Conservation (phyloP, 2,888 invertebrate genomes). For the Dolomedes plantarius region DNA sequence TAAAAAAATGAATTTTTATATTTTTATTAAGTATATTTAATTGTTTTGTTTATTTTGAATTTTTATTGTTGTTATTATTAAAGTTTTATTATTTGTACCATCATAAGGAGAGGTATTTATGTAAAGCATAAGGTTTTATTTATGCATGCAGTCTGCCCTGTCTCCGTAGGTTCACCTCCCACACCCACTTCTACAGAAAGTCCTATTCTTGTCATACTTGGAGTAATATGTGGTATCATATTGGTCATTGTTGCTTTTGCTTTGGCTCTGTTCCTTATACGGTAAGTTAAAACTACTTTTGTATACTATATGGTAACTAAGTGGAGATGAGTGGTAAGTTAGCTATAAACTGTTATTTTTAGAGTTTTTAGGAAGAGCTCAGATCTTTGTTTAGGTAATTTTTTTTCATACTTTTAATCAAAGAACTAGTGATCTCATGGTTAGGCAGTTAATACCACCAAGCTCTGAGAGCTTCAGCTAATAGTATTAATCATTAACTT, state of each 20-base stretch:
- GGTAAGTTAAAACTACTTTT: constrained; percentile 78
- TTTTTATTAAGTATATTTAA: no score
- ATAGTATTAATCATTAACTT: no score
- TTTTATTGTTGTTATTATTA: neutral
- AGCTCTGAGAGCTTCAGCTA: no score
- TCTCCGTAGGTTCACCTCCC: constrained; percentile 71
- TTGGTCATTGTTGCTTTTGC: constrained; percentile 82
- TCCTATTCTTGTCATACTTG: constrained; percentile 78
- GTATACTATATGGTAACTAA: constrained; percentile 76
- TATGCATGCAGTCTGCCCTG: constrained; percentile 72
- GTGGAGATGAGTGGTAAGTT: constrained; percentile 81
- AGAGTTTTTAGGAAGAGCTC: no score
- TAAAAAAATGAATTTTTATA: no score
- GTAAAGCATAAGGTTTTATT: constrained; percentile 69
- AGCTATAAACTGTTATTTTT: no score
- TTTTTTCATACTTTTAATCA: no score
- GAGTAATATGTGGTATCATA: constrained; percentile 83
- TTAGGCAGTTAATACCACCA: no score
- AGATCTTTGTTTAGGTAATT: no score
- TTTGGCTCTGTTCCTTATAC: constrained; percentile 82
- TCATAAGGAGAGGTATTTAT: constrained; percentile 59
- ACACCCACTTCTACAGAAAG: constrained; percentile 65
- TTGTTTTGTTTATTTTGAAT: neutral
- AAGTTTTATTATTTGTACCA: constrained; percentile 59
- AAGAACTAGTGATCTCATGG: no score